These are phyloP conservation scores for Ovibos moschatus DNA, from an alignment of 2,113 vertebrate species.

Conservation along the genomic window DNA sequence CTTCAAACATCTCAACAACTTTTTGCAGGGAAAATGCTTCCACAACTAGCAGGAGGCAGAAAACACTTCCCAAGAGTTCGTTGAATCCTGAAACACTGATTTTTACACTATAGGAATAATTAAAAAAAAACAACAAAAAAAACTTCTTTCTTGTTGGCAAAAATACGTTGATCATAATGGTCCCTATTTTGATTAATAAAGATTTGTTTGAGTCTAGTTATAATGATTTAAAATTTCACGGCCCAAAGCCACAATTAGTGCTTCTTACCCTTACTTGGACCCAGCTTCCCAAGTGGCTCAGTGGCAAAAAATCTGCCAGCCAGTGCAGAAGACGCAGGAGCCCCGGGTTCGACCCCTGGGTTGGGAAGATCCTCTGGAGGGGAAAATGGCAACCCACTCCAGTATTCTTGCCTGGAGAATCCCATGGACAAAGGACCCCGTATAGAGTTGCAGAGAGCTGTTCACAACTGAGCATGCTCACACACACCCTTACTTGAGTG, in stretches of 20 bases:
- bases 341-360: neutral
- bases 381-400: neutral
- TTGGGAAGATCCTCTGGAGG: neutral
- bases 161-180: neutral
- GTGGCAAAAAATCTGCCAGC: neutral
- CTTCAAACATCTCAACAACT: neutral
- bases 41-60: neutral
- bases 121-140: neutral
- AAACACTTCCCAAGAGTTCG: neutral
- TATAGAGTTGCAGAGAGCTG: neutral
- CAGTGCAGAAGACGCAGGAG: neutral
- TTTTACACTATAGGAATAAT: neutral
- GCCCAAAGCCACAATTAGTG: neutral
- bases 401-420: neutral
- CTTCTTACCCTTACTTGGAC: neutral
- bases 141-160: neutral
- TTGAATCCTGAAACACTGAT: neutral
- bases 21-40: neutral
- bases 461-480: neutral
- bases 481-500: neutral
- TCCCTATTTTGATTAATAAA: neutral
- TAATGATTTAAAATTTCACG: neutral
- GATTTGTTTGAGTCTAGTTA: neutral
- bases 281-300: neutral
- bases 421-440: neutral